These are phyloP conservation scores for Parasteatoda tepidariorum DNA, from an alignment of 1,140 invertebrate genomes.

Conservation along the genomic window DNA sequence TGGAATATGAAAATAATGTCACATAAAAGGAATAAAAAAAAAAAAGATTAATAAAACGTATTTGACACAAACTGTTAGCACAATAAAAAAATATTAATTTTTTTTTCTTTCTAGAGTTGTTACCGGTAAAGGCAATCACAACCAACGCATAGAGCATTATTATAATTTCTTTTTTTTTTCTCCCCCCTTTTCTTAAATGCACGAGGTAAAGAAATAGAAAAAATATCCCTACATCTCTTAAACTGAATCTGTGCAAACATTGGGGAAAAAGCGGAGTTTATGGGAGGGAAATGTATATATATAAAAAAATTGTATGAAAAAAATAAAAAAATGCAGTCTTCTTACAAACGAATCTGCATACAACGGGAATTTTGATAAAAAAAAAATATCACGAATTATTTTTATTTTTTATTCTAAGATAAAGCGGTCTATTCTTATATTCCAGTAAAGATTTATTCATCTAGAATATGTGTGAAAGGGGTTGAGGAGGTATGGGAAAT, in stretches of 20 bases:
- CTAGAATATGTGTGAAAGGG: neutral
- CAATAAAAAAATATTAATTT: no score
- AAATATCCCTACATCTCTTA: neutral
- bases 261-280: neutral
- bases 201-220: neutral
- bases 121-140: neutral
- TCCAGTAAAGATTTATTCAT: neutral
- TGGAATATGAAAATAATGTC: neutral
- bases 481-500: neutral
- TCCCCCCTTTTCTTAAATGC: neutral
- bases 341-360: constrained; percentile 60
- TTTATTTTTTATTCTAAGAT: constrained; percentile 4
- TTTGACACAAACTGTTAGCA: neutral
- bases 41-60: no score
- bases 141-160: neutral
- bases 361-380: constrained; percentile 28
- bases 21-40: neutral
- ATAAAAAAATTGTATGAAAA: neutral
- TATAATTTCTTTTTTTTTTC: no score
- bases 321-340: neutral
- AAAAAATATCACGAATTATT: no score
- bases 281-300: neutral
- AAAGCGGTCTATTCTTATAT: constrained; percentile 31
- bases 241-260: constrained; percentile 41
- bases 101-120: no score